Evolutionary conservation across 2,113 vertebrate genomes (phyloP).

Genomic region (Lepus americanus): DNA sequence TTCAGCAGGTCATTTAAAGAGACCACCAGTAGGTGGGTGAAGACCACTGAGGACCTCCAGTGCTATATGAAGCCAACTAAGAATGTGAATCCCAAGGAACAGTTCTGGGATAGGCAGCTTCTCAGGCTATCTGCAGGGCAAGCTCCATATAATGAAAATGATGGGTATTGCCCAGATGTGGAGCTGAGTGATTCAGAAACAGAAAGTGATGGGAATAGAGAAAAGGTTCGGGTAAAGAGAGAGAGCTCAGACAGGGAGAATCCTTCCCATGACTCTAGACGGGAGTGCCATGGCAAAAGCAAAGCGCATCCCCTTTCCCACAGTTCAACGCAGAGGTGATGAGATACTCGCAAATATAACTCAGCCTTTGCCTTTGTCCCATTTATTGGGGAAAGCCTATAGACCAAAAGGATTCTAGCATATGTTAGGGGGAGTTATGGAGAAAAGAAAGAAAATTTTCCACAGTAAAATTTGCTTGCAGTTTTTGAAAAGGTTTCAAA

Average conservation of each 20-base stretch:
- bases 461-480: conserved; percentile 79
- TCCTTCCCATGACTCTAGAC: conserved; percentile 85
- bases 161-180: conserved; percentile 97
- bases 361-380: conserved; percentile 79
- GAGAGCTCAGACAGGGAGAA: conserved; percentile 86
- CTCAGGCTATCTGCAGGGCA: conserved; percentile 86
- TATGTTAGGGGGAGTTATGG: conserved; percentile 75
- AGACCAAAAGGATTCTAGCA: conserved; percentile 83
- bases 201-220: conserved; percentile 92
- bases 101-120: conserved; percentile 91
- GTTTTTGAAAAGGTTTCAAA: conserved; percentile 71
- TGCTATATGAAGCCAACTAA: conserved; percentile 91
- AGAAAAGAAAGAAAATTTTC: conserved; percentile 73
- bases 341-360: conserved; percentile 77
- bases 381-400: conserved; percentile 79
- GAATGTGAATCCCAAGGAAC: conserved; percentile 90
- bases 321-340: conserved; percentile 95
- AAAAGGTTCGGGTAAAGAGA: conserved; percentile 87
- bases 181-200: conserved; percentile 98
- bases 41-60: conserved; percentile 93
- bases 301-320: conserved; percentile 91
- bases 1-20: conserved; percentile 96
- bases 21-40: conserved; percentile 93
- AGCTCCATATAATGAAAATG: conserved; percentile 93
- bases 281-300: conserved; percentile 88